Conservation (phyloP, 2,797 vertebrate species). For the Loriculus beryllinus region DNA sequence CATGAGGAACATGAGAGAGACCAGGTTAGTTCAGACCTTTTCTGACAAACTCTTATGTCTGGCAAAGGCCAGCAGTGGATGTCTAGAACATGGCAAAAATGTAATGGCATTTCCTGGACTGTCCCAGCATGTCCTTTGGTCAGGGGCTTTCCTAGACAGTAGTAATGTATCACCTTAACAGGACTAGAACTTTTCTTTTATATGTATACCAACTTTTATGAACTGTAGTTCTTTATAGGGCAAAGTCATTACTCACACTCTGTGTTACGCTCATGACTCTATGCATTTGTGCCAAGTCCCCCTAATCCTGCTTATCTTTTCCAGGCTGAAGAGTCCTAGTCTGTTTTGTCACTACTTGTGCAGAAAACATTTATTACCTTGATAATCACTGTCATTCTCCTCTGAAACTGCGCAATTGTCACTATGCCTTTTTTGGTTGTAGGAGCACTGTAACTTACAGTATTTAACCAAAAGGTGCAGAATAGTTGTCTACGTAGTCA, state of each 20-base stretch:
- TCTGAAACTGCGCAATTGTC: background rate
- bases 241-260: background rate
- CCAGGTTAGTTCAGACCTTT: background rate
- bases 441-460: fast-evolving
- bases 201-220: background rate
- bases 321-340: background rate
- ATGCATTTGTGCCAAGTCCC: background rate
- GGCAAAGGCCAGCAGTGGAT: background rate
- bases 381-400: background rate
- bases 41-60: background rate
- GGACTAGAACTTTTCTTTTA: background rate
- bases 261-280: background rate
- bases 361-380: background rate
- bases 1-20: background rate
- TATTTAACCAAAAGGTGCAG: background rate
- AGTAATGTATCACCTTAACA: background rate
- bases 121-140: background rate
- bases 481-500: background rate
- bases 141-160: background rate
- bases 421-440: background rate
- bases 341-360: background rate
- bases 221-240: background rate
- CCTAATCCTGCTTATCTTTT: background rate
- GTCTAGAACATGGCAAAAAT: background rate
- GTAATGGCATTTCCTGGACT: background rate